Conservation (phyloP, 2,888 invertebrate genomes). For the Synergus japonicus region DNA sequence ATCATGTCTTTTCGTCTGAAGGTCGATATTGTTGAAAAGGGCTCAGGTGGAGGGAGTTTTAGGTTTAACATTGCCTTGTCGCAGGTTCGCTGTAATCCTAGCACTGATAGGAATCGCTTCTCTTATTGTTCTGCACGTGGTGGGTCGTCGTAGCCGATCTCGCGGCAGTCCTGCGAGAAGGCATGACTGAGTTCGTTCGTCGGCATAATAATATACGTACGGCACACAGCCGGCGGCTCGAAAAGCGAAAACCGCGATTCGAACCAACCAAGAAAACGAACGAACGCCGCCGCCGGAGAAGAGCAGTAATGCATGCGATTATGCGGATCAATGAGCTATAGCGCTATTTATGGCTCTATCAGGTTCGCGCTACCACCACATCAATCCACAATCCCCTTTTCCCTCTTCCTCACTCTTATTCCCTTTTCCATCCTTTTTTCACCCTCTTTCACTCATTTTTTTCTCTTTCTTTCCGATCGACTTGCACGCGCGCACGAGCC, state of each 20-base stretch:
- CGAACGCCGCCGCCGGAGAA: slow-evolving; percentile 64
- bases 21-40: background rate
- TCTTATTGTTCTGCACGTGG: slow-evolving; percentile 34
- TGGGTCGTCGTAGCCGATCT: slow-evolving; percentile 17
- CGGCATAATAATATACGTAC: slow-evolving; percentile 71
- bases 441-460: slow-evolving; percentile 40
- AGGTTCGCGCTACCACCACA: slow-evolving; percentile 62
- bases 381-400: slow-evolving; percentile 42
- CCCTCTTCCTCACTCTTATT: slow-evolving; percentile 45
- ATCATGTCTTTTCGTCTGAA: background rate
- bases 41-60: background rate
- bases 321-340: slow-evolving; percentile 75
- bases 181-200: slow-evolving; percentile 57
- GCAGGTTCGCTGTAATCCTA: slow-evolving; percentile 1
- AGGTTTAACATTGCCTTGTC: background rate
- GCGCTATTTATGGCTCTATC: slow-evolving; percentile 76
- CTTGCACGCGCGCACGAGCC: slow-evolving; percentile 4
- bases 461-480: slow-evolving; percentile 26
- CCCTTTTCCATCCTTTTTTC: slow-evolving; percentile 13
- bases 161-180: slow-evolving; percentile 13
- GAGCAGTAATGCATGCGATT: slow-evolving; percentile 74
- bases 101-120: slow-evolving; percentile 31
- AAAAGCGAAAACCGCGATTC: slow-evolving; percentile 72
- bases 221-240: slow-evolving; percentile 70
- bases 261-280: slow-evolving; percentile 52